Percentiles rank a stretch among this genome's conserved stretches.
These are phyloP conservation scores for Caenorhabditis imperialis DNA, from an alignment of 2,888 invertebrate genomes.

Conservation along the genomic window DNA sequence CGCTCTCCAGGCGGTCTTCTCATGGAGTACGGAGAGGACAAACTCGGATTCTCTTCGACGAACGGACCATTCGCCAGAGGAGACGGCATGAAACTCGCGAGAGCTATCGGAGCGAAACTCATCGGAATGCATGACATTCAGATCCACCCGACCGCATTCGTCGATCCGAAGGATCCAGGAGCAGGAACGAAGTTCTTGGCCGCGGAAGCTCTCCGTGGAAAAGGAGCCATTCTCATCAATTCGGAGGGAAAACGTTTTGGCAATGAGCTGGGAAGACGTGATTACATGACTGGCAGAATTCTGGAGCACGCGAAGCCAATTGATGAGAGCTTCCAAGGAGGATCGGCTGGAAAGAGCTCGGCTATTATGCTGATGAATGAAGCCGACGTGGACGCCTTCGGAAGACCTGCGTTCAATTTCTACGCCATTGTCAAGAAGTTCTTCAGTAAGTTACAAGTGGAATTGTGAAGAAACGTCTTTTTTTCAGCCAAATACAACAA, in stretches of 20 bases:
- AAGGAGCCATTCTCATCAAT: constrained; percentile 75
- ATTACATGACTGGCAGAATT: constrained; percentile 73
- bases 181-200: constrained; percentile 77
- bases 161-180: constrained; percentile 75
- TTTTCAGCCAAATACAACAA: constrained; percentile 65
- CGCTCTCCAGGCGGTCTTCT: constrained; percentile 69
- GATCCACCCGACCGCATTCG: constrained; percentile 76
- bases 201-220: constrained; percentile 78
- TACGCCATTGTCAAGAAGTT: constrained; percentile 77
- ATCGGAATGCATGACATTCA: constrained; percentile 77
- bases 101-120: constrained; percentile 74
- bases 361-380: constrained; percentile 76
- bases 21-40: constrained; percentile 71
- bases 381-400: constrained; percentile 72
- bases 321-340: constrained; percentile 53
- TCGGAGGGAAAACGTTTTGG: constrained; percentile 74
- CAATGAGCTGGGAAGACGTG: constrained; percentile 77
- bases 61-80: constrained; percentile 77
- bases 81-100: constrained; percentile 76
- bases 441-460: constrained; percentile 71
- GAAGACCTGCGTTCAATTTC: constrained; percentile 77
- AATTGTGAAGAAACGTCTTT: too few relatives aligned
- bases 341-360: constrained; percentile 59
- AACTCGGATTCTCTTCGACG: constrained; percentile 73
- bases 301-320: constrained; percentile 67